phyloP scores from a whole-genome alignment of 2,888 invertebrate genomes.

The Monopis laevigella region DNA sequence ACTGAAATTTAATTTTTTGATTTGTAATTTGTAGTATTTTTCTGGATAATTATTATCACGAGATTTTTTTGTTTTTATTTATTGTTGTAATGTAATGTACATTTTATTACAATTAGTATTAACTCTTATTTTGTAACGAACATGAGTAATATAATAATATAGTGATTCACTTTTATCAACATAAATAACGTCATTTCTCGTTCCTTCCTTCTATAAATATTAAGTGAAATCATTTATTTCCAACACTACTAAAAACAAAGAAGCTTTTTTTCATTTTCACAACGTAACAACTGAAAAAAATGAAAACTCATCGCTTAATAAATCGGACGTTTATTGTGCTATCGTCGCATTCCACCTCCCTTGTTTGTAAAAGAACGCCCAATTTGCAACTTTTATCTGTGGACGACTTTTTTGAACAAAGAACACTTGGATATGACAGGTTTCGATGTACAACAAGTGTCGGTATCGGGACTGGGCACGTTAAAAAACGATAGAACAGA shows the following conservation, averaged over 20 bases:
- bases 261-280: too few species aligned
- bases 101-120: too few species aligned
- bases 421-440: conserved; percentile 63
- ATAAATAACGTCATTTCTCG: too few species aligned
- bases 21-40: too few species aligned
- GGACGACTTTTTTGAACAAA: conserved; percentile 46
- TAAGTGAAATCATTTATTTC: neutral
- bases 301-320: conserved; percentile 43
- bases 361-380: conserved; percentile 64
- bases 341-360: conserved; percentile 62
- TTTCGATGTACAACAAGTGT: conserved; percentile 37
- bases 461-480: conserved; percentile 49
- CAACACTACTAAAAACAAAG: neutral
- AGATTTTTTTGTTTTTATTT: too few species aligned
- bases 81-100: too few species aligned
- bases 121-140: too few species aligned
- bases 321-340: conserved; percentile 61
- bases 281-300: too few species aligned
- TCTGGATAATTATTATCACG: too few species aligned
- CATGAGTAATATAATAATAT: too few species aligned
- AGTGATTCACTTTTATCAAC: too few species aligned
- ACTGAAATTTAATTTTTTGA: too few species aligned
- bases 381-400: conserved; percentile 50
- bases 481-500: conserved; percentile 59
- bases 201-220: neutral